Conservation (phyloP, 2,888 invertebrate species). For the Volucella bombylans region DNA sequence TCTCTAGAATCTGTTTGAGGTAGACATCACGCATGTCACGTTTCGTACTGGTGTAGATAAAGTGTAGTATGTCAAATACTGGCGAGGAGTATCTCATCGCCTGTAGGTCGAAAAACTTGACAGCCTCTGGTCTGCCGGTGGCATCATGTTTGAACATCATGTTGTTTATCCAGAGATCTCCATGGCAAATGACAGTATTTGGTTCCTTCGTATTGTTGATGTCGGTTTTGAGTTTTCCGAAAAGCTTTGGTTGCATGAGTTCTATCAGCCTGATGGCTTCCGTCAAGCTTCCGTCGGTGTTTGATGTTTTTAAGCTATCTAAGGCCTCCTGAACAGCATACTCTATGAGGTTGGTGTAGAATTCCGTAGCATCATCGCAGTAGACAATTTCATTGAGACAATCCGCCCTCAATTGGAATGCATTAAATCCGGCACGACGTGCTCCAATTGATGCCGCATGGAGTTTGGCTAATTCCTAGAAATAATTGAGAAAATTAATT, state of each 20-base stretch:
- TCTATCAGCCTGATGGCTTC: conserved; percentile 78
- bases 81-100: conserved; percentile 81
- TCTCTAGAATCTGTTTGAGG: conserved; percentile 77
- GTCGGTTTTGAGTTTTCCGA: conserved; percentile 76
- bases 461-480: conserved; percentile 80
- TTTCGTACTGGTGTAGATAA: conserved; percentile 81
- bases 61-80: conserved; percentile 81
- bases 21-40: conserved; percentile 78
- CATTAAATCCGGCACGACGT: conserved; percentile 76
- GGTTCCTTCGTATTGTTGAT: conserved; percentile 76
- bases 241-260: conserved; percentile 77
- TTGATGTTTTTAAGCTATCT: conserved; percentile 78
- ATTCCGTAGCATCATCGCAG: conserved; percentile 78
- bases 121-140: conserved; percentile 71
- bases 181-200: conserved; percentile 80
- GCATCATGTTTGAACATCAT: conserved; percentile 78
- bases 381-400: conserved; percentile 80
- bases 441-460: conserved; percentile 81
- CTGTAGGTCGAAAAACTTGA: conserved; percentile 81
- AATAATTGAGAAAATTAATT: conserved; percentile 19
- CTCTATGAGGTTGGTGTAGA: conserved; percentile 78
- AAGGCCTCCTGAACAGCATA: conserved; percentile 79
- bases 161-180: conserved; percentile 82
- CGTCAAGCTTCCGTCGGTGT: conserved; percentile 78
- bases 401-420: conserved; percentile 76